These are phyloP conservation scores for Pangasius sanitwongsei DNA, from an alignment of 2,797 vertebrate genomes.

Conservation along the genomic window DNA sequence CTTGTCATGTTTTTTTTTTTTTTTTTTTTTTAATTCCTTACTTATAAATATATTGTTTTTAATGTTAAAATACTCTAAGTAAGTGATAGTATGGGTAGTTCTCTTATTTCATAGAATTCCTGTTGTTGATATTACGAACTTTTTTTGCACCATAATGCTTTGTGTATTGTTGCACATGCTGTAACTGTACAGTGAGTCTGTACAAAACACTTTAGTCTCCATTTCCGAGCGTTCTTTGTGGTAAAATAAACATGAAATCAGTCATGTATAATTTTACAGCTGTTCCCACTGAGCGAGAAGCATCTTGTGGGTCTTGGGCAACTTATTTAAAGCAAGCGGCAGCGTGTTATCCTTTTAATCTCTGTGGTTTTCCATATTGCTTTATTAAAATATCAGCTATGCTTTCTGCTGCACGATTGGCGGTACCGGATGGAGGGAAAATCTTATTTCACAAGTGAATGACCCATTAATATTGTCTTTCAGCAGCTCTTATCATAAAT, in stretches of 20 bases:
- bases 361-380: neutral
- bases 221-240: neutral
- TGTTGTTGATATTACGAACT: neutral
- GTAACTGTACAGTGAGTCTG: neutral
- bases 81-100: neutral
- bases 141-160: neutral
- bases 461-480: neutral
- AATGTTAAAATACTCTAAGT: neutral
- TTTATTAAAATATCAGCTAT: neutral
- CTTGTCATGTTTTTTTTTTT: neutral
- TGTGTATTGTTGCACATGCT: neutral
- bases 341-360: neutral
- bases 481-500: neutral
- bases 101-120: neutral
- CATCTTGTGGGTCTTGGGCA: neutral
- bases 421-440: too few relatives aligned
- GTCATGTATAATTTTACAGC: slow-evolving; percentile 3
- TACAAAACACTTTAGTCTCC: neutral
- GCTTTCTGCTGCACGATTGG: neutral
- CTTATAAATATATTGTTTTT: neutral
- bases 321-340: neutral
- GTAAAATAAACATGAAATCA: neutral
- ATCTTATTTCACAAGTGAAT: slow-evolving; percentile 3
- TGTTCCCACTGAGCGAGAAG: slow-evolving; percentile 1
- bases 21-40: neutral